Evolutionary conservation across 2,113 vertebrate species (phyloP).

Genomic region (Alligator sinensis): DNA sequence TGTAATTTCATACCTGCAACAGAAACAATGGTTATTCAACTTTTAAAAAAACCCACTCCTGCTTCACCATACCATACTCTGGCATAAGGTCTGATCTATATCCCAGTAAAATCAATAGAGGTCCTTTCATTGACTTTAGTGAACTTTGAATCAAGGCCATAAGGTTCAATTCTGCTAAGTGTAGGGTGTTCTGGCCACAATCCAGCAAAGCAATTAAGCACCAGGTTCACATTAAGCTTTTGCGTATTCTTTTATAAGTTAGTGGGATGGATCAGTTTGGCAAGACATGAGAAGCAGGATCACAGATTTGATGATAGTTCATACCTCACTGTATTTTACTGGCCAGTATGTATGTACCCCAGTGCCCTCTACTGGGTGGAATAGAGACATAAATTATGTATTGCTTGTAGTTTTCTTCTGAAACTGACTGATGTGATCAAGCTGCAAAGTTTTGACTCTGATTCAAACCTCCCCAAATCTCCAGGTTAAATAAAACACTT

Average conservation of each 20-base stretch:
- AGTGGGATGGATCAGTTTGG: no score
- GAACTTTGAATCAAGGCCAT: neutral
- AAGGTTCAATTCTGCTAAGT: fast-evolving
- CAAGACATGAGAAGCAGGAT: no score
- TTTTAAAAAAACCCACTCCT: no score
- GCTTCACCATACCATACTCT: neutral
- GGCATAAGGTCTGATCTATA: neutral
- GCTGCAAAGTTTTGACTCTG: neutral
- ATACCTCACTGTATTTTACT: neutral
- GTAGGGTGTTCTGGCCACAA: neutral
- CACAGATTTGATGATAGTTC: no score
- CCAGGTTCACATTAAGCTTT: no score
- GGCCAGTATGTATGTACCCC: neutral
- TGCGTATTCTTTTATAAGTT: no score
- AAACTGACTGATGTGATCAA: neutral
- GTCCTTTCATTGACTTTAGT: neutral
- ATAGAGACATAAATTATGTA: neutral
- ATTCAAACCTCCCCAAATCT: neutral
- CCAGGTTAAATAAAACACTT: neutral
- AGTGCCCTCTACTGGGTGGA: neutral
- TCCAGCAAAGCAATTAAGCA: neutral
- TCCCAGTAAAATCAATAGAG: neutral
- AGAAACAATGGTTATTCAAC: no score
- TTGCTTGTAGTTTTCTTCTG: neutral
- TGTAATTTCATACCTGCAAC: no score